Evolutionary conservation across 2,888 invertebrate genomes (phyloP), one percentile per base, ranked within the genome.

Genomic region (Acanthosepion pharaonis): DNA sequence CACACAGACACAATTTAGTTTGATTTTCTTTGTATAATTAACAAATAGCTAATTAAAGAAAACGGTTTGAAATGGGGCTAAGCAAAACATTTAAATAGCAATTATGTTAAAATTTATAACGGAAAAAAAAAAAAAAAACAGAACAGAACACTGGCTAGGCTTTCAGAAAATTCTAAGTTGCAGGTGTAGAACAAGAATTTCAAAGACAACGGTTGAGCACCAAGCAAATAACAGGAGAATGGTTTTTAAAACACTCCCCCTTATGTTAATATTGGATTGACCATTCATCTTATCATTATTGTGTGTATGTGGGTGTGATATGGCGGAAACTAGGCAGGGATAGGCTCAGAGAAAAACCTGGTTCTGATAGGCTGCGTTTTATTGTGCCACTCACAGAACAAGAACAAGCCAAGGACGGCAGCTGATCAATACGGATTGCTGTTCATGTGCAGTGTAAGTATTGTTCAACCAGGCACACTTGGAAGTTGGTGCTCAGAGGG

Each of bases 401-500:
- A 78, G 78, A 15, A 78, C 78, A n/a, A 78, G 78, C 78, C 78
- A 78, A 78, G 78, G n/a, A 33, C 78, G 78, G 78, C 78, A n/a
- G 78, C 78, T 78, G 78, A 33, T 78, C 78, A 78, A 78, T 78
- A 78, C 78, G 15, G 78, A 78, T 78, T 78, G 78, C 78, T 78
- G n/a, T 33, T 78, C 78, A 2, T 33, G 78, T n/a, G 78, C 78
- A 78, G 78, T n/a, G 78, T 78, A 78, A 78, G 78, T 78, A 78
- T 78, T 78, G 78, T 78, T 78, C n/a, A n/a, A 20, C 59, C 59
- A 59, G 59, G 59, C 59, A n/a, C 78, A 78, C 33, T n/a, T 78
- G 78, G n/a, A 78, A 78, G 78, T 78, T 78, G 33, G 78, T 78
- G 78, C n/a, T 78, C 33, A 78, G n/a, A 33, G n/a, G n/a, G 33